phyloP scores from a whole-genome alignment of 2,797 vertebrate species.

The Limnodromus scolopaceus region DNA sequence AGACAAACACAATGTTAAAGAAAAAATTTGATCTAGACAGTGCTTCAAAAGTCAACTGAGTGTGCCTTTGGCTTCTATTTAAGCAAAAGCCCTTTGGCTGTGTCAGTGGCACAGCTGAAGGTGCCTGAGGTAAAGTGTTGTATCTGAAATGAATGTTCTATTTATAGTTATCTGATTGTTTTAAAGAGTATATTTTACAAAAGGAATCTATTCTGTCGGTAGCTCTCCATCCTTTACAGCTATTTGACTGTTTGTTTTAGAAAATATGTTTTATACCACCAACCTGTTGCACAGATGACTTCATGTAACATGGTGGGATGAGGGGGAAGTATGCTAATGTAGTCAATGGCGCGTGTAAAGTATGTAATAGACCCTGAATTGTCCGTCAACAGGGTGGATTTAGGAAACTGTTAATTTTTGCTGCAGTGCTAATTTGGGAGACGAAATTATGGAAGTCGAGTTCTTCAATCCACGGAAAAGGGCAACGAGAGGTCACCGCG shows the following conservation, averaged over 20 bases:
- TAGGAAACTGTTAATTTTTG: background rate
- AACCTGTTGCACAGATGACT: background rate
- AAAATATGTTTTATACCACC: background rate
- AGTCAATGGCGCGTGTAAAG: background rate
- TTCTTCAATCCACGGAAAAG: background rate
- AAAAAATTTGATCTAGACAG: background rate
- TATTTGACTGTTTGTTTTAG: background rate
- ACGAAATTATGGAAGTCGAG: no score
- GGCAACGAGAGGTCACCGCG: conserved; percentile 72
- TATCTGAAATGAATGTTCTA: background rate
- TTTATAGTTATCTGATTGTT: background rate
- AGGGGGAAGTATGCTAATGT: background rate
- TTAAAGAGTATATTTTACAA: background rate
- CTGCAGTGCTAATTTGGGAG: background rate
- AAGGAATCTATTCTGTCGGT: background rate
- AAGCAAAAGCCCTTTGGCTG: background rate
- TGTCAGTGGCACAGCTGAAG: background rate
- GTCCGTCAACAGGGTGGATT: background rate
- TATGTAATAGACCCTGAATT: fast-evolving
- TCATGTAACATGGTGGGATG: fast-evolving
- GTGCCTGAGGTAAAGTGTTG: background rate
- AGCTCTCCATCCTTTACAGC: background rate
- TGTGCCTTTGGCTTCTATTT: background rate
- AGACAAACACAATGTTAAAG: background rate
- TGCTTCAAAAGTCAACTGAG: background rate